A percentile compares a stretch with the other conserved stretches of the same genome.
phyloP scores from a whole-genome alignment of 2,888 invertebrate species.

The Aphelenchoides bicaudatus region DNA sequence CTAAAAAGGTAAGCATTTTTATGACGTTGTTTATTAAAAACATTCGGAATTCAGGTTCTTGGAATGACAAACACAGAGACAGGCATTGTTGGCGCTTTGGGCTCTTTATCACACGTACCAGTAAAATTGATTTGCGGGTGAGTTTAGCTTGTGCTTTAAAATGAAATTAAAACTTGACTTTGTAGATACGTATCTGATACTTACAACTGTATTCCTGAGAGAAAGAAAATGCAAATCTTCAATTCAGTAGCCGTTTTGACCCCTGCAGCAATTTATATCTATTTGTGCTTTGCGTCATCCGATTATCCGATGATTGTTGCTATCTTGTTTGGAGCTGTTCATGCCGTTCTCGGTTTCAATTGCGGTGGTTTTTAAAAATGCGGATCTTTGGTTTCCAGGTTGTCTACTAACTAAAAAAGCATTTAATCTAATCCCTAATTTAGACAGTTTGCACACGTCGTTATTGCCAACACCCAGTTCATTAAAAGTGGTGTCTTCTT shows the following conservation, averaged over 20 bases:
- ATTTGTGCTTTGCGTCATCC: conserved; percentile 37
- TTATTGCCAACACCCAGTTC: conserved; percentile 56
- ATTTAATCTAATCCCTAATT: conserved; percentile 29
- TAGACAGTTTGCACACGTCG: conserved; percentile 56
- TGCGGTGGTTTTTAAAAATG: conserved; percentile 55
- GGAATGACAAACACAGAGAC: conserved; percentile 39
- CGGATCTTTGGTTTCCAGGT: conserved; percentile 48
- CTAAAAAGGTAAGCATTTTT: conserved; percentile 37
- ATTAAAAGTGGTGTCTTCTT: conserved; percentile 55
- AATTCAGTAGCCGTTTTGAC: conserved; percentile 49
- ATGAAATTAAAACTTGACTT: background rate
- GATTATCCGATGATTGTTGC: conserved; percentile 27
- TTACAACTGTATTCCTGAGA: conserved; percentile 44
- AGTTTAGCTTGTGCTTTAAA: too few relatives aligned
- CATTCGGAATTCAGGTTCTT: conserved; percentile 28
- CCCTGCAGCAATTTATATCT: conserved; percentile 26
- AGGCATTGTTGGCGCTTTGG: conserved; percentile 26
- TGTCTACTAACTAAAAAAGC: background rate
- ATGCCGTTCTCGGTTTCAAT: conserved; percentile 43
- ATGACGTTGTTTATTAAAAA: too few relatives aligned
- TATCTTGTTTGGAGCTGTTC: conserved; percentile 40
- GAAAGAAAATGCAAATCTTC: conserved; percentile 51
- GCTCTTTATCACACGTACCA: conserved; percentile 17
- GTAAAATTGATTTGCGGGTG: conserved; percentile 9
- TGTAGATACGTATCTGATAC: background rate